Percentiles rank a stretch among this genome's conserved stretches.
Conservation (phyloP, 2,797 vertebrate species). For the Toxotes lorentzi region DNA sequence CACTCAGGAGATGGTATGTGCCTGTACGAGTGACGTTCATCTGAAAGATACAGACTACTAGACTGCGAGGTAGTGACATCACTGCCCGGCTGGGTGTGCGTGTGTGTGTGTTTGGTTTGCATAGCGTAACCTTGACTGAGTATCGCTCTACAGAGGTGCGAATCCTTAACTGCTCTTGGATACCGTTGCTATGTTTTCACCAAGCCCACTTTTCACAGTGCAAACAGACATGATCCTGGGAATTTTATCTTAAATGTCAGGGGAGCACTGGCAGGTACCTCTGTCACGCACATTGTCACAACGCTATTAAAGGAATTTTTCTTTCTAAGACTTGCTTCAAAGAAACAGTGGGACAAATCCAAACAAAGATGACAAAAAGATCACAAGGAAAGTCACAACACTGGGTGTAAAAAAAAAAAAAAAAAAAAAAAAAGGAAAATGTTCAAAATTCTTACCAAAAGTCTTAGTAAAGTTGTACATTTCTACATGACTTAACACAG, state of each 20-base stretch:
- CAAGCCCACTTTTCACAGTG: constrained; percentile 43
- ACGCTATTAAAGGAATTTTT: constrained; percentile 63
- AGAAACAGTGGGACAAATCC: neutral
- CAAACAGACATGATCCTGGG: constrained; percentile 69
- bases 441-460: constrained; percentile 33
- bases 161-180: constrained; percentile 52
- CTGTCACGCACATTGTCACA: constrained; percentile 38
- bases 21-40: constrained; percentile 7
- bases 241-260: constrained; percentile 69
- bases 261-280: constrained; percentile 40
- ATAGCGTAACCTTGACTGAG: constrained; percentile 8
- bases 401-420: too few species aligned
- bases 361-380: neutral
- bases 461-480: neutral
- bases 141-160: constrained; percentile 54
- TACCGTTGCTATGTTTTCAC: constrained; percentile 79
- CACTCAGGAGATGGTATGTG: neutral
- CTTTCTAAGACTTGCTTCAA: neutral
- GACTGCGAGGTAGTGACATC: constrained; percentile 29
- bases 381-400: constrained; percentile 13
- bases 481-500: neutral
- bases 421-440: neutral
- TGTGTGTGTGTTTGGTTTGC: constrained; percentile 21
- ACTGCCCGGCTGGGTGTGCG: constrained; percentile 33
- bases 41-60: constrained; percentile 1